A percentile compares a stretch with the other conserved stretches of the same genome.
phyloP scores from a whole-genome alignment of 2,888 invertebrate genomes.

The Cephus pulcher region DNA sequence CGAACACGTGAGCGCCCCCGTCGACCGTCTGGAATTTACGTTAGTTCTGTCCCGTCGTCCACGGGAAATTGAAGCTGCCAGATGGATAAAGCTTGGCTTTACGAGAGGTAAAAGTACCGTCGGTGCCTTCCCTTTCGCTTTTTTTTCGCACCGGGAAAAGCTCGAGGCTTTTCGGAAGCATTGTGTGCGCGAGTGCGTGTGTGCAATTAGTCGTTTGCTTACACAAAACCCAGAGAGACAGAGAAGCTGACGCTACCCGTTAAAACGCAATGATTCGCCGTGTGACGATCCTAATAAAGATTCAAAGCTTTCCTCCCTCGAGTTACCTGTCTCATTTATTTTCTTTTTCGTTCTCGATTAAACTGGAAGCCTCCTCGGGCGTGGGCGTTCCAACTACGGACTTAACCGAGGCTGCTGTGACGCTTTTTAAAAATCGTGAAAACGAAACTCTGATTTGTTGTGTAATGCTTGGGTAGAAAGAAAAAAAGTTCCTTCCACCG shows the following conservation, averaged over 20 bases:
- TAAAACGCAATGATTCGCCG: neutral
- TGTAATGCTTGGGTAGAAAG: neutral
- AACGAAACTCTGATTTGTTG: neutral
- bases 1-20: neutral
- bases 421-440: neutral
- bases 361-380: neutral
- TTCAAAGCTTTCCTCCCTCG: neutral
- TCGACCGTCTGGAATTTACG: neutral
- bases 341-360: neutral
- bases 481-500: neutral
- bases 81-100: neutral
- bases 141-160: neutral
- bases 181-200: neutral
- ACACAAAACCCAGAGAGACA: neutral
- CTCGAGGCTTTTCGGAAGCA: neutral
- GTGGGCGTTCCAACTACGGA: neutral
- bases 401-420: neutral
- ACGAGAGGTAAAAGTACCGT: neutral
- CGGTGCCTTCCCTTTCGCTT: neutral
- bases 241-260: neutral
- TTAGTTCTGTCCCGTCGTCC: neutral
- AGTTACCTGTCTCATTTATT: neutral
- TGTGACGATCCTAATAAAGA: neutral
- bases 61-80: neutral
- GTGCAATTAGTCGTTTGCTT: neutral